Percentiles rank a stretch among this genome's conserved stretches.
Conservation (phyloP, 92 coral and sea anemone genomes). For the Phenganax marumi region DNA sequence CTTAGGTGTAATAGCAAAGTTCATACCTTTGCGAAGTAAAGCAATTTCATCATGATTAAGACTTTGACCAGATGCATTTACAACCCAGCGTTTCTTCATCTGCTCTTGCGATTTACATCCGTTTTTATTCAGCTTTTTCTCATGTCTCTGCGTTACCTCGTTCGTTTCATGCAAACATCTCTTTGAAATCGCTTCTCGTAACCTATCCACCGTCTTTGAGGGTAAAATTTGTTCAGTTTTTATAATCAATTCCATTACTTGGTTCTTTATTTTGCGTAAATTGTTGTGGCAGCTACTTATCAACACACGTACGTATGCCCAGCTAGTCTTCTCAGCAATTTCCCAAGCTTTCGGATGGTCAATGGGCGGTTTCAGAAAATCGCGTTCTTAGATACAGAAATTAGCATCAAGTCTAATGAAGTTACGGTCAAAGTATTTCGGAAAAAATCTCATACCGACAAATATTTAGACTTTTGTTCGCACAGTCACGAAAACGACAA, state of each 20-base stretch:
- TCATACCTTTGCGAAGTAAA: background rate
- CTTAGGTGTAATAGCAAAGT: background rate
- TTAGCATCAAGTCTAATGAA: too few species aligned
- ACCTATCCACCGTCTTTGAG: background rate
- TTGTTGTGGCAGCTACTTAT: background rate
- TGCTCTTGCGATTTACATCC: background rate
- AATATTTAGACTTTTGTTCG: background rate
- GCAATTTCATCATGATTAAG: background rate
- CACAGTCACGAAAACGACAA: background rate
- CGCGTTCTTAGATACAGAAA: too few species aligned
- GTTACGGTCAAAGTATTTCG: slow-evolving; percentile 17
- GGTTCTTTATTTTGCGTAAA: background rate
- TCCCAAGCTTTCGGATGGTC: background rate
- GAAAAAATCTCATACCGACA: background rate
- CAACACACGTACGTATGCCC: background rate
- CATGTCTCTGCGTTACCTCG: background rate
- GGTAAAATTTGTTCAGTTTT: background rate
- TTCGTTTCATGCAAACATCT: background rate
- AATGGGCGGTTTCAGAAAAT: background rate
- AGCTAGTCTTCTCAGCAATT: background rate
- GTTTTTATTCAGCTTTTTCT: background rate
- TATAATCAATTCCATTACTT: background rate
- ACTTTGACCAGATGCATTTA: background rate
- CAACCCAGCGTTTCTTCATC: background rate
- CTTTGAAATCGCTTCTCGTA: background rate